Percentiles rank a stretch among this genome's conserved stretches.
These are phyloP conservation scores for Dexiosoma caninum DNA, from an alignment of 2,888 invertebrate genomes.

Conservation along the genomic window DNA sequence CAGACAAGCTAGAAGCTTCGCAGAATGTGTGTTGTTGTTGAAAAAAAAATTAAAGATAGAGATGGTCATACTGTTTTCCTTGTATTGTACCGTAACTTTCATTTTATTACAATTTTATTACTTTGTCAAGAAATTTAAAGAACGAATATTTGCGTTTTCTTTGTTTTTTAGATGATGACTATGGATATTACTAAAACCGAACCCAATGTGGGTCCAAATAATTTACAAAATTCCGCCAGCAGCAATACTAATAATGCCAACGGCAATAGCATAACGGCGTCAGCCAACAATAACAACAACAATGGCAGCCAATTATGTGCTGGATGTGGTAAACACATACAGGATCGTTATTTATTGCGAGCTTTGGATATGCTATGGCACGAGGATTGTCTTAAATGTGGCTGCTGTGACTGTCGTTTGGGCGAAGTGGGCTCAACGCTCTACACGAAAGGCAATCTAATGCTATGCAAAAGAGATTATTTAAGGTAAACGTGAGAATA, in stretches of 20 bases:
- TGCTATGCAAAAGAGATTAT: conserved; percentile 97
- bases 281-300: conserved; percentile 73
- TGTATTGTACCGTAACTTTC: no score
- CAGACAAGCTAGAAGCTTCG: no score
- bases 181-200: conserved; percentile 92
- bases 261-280: conserved; percentile 66
- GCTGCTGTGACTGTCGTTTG: conserved; percentile 96
- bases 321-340: conserved; percentile 95
- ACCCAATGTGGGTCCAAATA: conserved; percentile 78
- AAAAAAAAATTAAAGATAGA: no score
- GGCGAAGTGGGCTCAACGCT: conserved; percentile 97
- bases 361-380: conserved; percentile 97
- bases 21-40: no score
- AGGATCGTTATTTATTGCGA: conserved; percentile 92
- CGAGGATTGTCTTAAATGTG: conserved; percentile 98
- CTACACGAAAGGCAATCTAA: conserved; percentile 96
- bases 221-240: conserved; percentile 67
- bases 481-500: conserved; percentile 82
- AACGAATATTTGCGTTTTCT: no score
- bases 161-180: conserved; percentile 83
- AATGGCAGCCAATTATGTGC: conserved; percentile 87
- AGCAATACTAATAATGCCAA: conserved; percentile 64
- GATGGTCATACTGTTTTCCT: no score
- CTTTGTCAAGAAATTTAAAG: no score
- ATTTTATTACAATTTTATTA: no score